phyloP scores from a whole-genome alignment of 2,113 vertebrate genomes.

The Synchiropus splendidus region DNA sequence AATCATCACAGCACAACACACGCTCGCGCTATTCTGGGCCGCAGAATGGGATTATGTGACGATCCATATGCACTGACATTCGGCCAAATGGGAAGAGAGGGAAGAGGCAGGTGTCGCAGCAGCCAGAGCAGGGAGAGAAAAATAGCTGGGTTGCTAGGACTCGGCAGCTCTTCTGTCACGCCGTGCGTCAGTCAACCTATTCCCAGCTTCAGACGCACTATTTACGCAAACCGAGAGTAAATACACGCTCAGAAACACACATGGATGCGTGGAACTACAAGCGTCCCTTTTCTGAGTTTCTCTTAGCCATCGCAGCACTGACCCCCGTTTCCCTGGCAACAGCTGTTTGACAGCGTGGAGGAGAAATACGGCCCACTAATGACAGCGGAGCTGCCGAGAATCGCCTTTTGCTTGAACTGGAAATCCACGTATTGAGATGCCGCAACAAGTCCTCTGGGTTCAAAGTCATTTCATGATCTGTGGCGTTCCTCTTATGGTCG shows the following conservation, averaged over 20 bases:
- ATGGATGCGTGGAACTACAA: constrained; percentile 13
- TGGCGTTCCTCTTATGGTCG: too few species aligned
- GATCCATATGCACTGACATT: constrained; percentile 41
- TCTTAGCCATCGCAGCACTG: constrained; percentile 32
- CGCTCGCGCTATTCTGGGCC: constrained; percentile 47
- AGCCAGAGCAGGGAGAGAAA: constrained; percentile 23
- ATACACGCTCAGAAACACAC: constrained; percentile 11
- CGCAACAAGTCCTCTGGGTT: too few species aligned
- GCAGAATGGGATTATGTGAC: constrained; percentile 48
- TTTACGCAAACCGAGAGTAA: constrained; percentile 43
- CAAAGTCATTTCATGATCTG: too few species aligned
- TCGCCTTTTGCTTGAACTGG: too few species aligned
- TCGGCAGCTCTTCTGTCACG: constrained; percentile 60
- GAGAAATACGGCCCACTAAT: too few species aligned
- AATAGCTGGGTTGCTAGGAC: constrained; percentile 56
- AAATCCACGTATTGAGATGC: too few species aligned
- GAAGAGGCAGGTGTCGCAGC: constrained; percentile 10
- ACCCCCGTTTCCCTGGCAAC: constrained; percentile 67
- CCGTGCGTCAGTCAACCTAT: constrained; percentile 67
- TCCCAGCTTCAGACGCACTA: constrained; percentile 58
- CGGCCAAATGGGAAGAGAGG: constrained; percentile 39
- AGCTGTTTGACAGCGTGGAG: constrained; percentile 65
- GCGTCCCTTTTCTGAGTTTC: constrained; percentile 38
- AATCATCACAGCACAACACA: too few species aligned
- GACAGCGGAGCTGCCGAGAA: constrained; percentile 21